These are phyloP conservation scores for Apoderus coryli DNA, from an alignment of 2,888 invertebrate species.

Conservation along the genomic window DNA sequence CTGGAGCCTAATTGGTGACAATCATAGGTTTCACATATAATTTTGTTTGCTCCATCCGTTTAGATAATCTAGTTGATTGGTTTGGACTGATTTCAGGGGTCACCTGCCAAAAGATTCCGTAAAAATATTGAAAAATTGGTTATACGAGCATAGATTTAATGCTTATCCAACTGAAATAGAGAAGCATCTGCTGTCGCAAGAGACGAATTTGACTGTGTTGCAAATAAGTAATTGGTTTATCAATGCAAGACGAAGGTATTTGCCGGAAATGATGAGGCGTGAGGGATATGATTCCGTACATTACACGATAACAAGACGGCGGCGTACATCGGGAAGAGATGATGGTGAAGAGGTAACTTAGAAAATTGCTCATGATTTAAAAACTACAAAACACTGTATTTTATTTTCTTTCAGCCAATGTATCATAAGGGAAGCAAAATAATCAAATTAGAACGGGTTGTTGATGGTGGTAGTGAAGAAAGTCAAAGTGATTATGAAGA, in stretches of 20 bases:
- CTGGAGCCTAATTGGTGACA: too few relatives aligned
- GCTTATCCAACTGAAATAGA: conserved; percentile 34
- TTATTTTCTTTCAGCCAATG: too few relatives aligned
- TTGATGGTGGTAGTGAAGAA: conserved; percentile 25
- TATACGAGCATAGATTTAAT: conserved; percentile 32
- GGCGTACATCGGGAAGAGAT: conserved; percentile 19
- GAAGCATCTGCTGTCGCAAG: conserved; percentile 30
- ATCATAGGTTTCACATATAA: too few relatives aligned
- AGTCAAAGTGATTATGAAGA: conserved; percentile 26
- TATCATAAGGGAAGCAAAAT: conserved; percentile 25
- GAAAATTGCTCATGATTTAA: too few relatives aligned
- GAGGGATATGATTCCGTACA: conserved; percentile 32
- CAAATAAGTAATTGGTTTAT: conserved; percentile 35
- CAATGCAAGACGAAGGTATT: conserved; percentile 28
- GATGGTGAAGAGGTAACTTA: background rate
- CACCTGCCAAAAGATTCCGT: conserved; percentile 32
- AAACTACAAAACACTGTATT: too few relatives aligned
- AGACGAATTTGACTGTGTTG: conserved; percentile 30
- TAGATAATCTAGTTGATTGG: too few relatives aligned
- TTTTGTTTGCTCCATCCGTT: too few relatives aligned
- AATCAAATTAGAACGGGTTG: conserved; percentile 22
- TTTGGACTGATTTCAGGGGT: too few relatives aligned
- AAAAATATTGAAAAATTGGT: conserved; percentile 31
- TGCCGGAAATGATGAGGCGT: conserved; percentile 32
- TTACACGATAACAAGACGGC: conserved; percentile 30